Evolutionary conservation across 2,113 vertebrate genomes (phyloP).

Genomic region (Hippopotamus amphibius): DNA sequence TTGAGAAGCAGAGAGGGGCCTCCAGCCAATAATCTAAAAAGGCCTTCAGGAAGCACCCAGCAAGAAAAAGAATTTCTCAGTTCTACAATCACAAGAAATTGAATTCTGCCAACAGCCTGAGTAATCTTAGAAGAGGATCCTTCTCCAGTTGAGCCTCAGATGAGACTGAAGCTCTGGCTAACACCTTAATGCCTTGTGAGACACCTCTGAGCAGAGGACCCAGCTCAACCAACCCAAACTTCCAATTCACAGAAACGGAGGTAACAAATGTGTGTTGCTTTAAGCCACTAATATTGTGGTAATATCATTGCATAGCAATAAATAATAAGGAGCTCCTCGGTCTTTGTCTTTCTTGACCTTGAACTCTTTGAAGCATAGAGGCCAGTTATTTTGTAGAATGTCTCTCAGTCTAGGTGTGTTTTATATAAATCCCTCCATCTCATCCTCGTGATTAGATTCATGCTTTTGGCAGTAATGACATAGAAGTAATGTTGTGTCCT

Average conservation of each 20-base stretch:
- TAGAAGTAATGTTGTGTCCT: too few relatives aligned
- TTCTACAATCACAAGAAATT: not conserved
- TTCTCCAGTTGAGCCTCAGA: not conserved
- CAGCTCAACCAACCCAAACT: not conserved
- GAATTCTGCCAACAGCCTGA: not conserved
- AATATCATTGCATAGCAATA: not conserved
- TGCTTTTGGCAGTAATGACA: too few relatives aligned
- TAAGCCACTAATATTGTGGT: not conserved
- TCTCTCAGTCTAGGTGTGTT: too few relatives aligned
- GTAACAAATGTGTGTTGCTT: not conserved
- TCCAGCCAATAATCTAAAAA: not conserved
- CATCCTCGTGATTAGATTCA: too few relatives aligned
- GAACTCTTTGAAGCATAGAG: too few relatives aligned
- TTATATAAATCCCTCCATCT: too few relatives aligned
- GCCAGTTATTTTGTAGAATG: too few relatives aligned
- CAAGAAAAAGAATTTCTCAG: not conserved
- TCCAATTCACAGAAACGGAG: not conserved
- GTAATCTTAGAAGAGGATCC: not conserved
- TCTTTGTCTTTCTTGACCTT: too few relatives aligned
- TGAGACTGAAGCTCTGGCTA: not conserved
- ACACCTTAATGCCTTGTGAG: too few relatives aligned
- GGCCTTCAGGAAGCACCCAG: not conserved
- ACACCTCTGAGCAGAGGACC: not conserved
- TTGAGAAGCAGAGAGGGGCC: not conserved
- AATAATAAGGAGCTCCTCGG: too few relatives aligned